Base-by-base conservation (phyloP, 1,140 invertebrate genomes). In the Diuraphis noxia region DNA sequence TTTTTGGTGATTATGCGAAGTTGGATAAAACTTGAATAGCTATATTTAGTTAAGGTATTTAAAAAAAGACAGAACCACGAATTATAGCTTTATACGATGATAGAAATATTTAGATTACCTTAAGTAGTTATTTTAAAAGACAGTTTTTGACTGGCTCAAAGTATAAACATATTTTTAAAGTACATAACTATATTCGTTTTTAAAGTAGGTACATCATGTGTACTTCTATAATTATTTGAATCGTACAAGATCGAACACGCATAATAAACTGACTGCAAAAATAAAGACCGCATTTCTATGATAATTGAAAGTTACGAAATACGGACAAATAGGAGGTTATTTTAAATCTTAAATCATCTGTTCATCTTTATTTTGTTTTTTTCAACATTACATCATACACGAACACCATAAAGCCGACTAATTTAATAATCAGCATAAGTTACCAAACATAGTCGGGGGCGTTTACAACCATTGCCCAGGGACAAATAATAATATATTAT, bases 401-500 rank as follows among this genome's bases (percentile, higher is more conserved):
- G 21, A 72, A 72, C 30, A 63, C 56, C 13, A 10, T 10, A 41
- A 10, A 38, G 81, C 10, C 1, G 25, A 38, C 38, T 82, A 41
- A 41, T 82, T 82, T 41, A 10, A 72, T 72, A 82, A 82, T 41
- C 40, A 41, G 13, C 40, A 41, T 17, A 17, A 17, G 40, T 82
- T 82, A 41, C 81, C 40, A 41, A 82, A 82, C 40, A 9, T 19
- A 38, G 40, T 41, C 25, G 40, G 81, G 81, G 81, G 81, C 81
- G 81, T 82, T 41, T 82, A 82, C 38, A 30, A 41, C 38, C 40
- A 82, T 82, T 41, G 81, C 81, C 81, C 81, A n/a, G 81, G 40
- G 38, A 82, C 81, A 40, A 30, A 82, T 46, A 63, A 56, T 46
- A 46, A 46, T 56, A n/a, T 63, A 72, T 72, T n/a, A n/a, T 49